Base-by-base conservation (phyloP, 2,888 invertebrate genomes). In the Rhimphoctona megacephalus region DNA sequence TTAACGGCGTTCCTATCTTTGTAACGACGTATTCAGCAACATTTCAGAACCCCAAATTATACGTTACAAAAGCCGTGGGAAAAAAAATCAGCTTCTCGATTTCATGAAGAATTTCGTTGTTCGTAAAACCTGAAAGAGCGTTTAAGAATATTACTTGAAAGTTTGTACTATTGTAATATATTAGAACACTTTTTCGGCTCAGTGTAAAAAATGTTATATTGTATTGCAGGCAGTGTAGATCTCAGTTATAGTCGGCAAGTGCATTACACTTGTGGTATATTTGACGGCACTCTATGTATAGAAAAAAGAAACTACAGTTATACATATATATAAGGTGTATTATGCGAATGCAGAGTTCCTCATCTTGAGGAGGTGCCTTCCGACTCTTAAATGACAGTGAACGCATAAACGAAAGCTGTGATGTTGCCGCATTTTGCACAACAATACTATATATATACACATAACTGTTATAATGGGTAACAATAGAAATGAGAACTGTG, bases 221-320 rank as follows among this genome's bases (percentile, higher is more conserved):
- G 76, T 52, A 66, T 81, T 77, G 66, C 36, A 39, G 33, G 30
- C n/a, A 66, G 25, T 67, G 64, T 33, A 49, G 70, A 22, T 76
- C 46, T 46, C 69, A 57, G 17, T 76, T 43, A 61, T 54, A 64
- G 69, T 72, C 70, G 61, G 52, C 85, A 85, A 77, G 85, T 85
- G 85, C 49, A 81, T 76, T 73, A 54, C 85, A 85, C 85, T 85
- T 85, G 85, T 81, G 81, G 79, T 79, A 14, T 57, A 33, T 81
- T 85, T 76, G 77, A n/a, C 77, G 72, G 81, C 49, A 57, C 61
- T 30, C 17, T 11, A 72, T 79, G 61, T 22, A 69, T 2, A 46
- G 33, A 43, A 61, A 57, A 69, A 11, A 49, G 22, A 39, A 39
- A 67, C 46, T 36, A 25, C 14, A 14, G 49, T 43, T 33, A 36